Conservation (phyloP, 2,888 invertebrate species). For the Pterostichus madidus region DNA sequence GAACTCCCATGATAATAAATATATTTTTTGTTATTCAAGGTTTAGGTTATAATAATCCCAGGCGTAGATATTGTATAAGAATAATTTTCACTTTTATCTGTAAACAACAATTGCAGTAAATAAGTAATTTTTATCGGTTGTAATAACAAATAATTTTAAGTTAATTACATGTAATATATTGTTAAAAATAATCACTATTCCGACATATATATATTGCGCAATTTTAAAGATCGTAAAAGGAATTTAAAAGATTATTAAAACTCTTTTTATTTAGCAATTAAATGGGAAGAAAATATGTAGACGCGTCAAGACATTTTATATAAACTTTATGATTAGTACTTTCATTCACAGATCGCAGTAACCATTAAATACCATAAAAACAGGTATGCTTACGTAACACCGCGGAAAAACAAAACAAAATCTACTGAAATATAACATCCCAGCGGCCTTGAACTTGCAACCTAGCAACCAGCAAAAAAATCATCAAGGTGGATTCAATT, state of each 20-base stretch:
- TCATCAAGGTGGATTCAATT: conserved; percentile 45
- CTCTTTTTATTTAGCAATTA: conserved; percentile 1
- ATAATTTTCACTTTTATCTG: not conserved
- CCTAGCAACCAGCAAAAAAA: conserved; percentile 23
- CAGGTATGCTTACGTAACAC: not conserved
- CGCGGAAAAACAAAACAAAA: conserved; percentile 23
- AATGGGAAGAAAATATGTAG: not conserved
- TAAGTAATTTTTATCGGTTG: not conserved
- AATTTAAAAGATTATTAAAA: not conserved
- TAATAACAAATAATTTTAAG: not conserved
- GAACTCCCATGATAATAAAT: not conserved
- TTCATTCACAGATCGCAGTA: conserved; percentile 5
- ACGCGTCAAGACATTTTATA: not conserved
- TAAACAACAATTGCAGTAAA: not conserved
- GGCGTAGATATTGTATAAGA: not conserved
- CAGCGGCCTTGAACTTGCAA: conserved; percentile 55
- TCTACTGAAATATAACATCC: conserved; percentile 32
- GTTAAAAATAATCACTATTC: not conserved
- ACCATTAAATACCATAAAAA: conserved; percentile 15
- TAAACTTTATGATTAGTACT: conserved; percentile 5
- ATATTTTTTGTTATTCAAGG: too few relatives aligned
- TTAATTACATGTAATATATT: not conserved
- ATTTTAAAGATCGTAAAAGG: not conserved
- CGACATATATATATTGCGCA: not conserved
- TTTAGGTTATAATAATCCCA: not conserved